phyloP scores from a whole-genome alignment of 2,888 invertebrate species.

The Hemithea aestivaria region DNA sequence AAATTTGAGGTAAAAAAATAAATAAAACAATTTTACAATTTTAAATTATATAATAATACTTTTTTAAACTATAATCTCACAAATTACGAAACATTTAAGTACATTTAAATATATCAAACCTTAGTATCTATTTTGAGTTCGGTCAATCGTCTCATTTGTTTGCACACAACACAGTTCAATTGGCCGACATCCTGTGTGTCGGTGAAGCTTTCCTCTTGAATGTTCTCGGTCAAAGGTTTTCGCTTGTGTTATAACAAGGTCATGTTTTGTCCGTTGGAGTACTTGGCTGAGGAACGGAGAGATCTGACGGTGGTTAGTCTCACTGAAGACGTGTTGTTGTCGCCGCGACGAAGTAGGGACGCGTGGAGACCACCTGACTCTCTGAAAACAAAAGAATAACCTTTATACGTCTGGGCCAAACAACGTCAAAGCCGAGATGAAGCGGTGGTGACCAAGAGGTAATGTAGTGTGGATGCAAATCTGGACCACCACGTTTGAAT shows the following conservation, averaged over 20 bases:
- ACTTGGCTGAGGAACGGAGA: constrained; percentile 59
- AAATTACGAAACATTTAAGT: background rate
- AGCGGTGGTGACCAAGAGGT: too few relatives aligned
- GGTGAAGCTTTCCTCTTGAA: constrained; percentile 31
- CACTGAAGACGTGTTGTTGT: constrained; percentile 64
- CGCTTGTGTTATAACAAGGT: constrained; percentile 60
- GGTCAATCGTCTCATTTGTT: constrained; percentile 35
- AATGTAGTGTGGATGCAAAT: too few relatives aligned
- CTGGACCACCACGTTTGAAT: too few relatives aligned
- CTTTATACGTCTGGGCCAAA: too few relatives aligned
- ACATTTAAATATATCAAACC: constrained; percentile 12
- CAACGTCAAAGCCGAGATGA: too few relatives aligned
- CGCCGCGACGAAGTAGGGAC: constrained; percentile 60
- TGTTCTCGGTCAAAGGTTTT: constrained; percentile 23
- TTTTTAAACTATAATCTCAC: constrained; percentile 16
- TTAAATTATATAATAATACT: constrained; percentile 11
- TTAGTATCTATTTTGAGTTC: constrained; percentile 25
- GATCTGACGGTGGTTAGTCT: constrained; percentile 63
- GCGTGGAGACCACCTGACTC: constrained; percentile 66
- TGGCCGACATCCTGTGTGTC: constrained; percentile 29
- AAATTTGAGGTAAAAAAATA: too few relatives aligned
- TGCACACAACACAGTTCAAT: constrained; percentile 41
- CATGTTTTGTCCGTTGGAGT: constrained; percentile 61
- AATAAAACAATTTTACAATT: background rate
- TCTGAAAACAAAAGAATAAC: constrained; percentile 47